Conservation (phyloP, 2,888 invertebrate genomes). For the Eupithecia tripunctaria region DNA sequence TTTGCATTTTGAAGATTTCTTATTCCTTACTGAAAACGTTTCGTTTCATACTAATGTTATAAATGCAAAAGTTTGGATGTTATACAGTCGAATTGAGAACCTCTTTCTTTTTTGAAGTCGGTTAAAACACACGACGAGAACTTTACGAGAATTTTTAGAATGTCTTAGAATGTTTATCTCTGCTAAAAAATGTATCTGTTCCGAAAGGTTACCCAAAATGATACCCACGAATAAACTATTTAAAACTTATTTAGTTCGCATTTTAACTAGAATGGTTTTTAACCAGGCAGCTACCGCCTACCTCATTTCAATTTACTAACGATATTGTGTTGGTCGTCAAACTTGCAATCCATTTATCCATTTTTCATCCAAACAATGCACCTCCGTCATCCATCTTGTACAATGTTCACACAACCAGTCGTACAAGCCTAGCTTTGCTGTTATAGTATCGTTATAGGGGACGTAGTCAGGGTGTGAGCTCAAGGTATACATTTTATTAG, state of each 20-base stretch:
- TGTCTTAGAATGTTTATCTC: no score
- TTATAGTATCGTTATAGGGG: neutral
- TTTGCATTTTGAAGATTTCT: neutral
- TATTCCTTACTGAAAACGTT: neutral
- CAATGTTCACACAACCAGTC: neutral
- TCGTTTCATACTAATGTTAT: neutral
- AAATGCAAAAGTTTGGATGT: neutral
- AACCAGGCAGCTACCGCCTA: no score
- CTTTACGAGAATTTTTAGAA: no score
- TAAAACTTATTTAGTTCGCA: no score
- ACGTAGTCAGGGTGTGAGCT: neutral
- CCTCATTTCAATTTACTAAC: neutral
- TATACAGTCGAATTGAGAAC: no score
- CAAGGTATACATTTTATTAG: no score
- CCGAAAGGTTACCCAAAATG: no score
- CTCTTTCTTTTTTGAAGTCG: no score
- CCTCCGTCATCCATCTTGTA: slow-evolving; percentile 14
- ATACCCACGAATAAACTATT: no score
- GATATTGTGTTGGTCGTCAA: neutral
- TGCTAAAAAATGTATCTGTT: no score
- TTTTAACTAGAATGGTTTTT: no score
- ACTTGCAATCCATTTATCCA: slow-evolving; percentile 6
- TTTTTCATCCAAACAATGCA: slow-evolving; percentile 15
- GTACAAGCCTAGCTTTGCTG: neutral
- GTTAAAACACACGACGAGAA: no score